Base-by-base conservation (phyloP, 2,888 invertebrate species). In the Gibbula magus region DNA sequence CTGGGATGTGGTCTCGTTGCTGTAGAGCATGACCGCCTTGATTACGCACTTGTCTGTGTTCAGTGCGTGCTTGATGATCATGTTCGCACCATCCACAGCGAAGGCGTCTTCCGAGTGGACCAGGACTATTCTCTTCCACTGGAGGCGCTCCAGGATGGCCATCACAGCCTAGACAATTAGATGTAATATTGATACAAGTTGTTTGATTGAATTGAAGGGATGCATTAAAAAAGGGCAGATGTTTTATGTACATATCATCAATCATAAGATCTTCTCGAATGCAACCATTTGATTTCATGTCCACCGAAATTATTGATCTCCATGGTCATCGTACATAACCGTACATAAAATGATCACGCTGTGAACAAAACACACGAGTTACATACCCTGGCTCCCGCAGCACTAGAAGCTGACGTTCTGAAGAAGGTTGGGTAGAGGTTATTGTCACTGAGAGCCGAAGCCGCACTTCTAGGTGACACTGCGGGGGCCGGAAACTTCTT, bases 401-500 rank as follows among this genome's bases (percentile, higher is more conserved):
- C 56, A n/a, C 83, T 74, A 0, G 88, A 84, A 10, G 86, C 86
- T 5, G 84, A 81, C 13, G 90, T 91, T 25, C 91, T 82, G 81
- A 91, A 77, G 79, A 91, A 89, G 81, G 89, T 89, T 0, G 91
- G 90, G 77, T 89, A 91, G n/a, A 70, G 78, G 10, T 80, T 56
- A 73, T 86, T 89, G 80, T 90, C 87, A 77, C 89, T 89, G 18
- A 91, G 85, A 0, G 77, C 75, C 13, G 88, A 77, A 3, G 86
- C 82, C 7, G 84, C 76, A 10, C 88, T 87, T 0, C 82, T 61
- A 13, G 86, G 88, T 0, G 89, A 88, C 51, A 93, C 88, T 88
- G 94, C 94, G 3, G 95, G 94, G 13, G 94, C 93, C 73, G 93
- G 91, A 88, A 94, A 94, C 18, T 94, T 89, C 25, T 93, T 89